Evolutionary conservation across 1,140 invertebrate species (phyloP).

Genomic region (Periplaneta americana): DNA sequence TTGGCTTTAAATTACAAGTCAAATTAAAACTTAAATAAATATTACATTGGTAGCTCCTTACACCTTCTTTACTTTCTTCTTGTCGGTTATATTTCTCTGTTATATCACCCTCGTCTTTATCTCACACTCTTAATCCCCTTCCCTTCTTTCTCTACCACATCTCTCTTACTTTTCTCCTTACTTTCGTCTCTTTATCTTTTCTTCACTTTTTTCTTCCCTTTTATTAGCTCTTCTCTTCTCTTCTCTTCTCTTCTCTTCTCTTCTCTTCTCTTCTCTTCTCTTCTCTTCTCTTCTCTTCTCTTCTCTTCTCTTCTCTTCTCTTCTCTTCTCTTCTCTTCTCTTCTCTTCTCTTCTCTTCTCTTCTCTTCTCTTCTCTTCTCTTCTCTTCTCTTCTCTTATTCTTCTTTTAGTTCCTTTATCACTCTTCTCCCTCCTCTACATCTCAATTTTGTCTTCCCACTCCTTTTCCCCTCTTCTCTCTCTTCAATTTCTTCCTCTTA

Average conservation of each 20-base stretch:
- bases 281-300: not conserved
- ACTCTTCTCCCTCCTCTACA: no score
- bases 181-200: not conserved
- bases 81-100: no score
- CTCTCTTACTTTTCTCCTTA: not conserved
- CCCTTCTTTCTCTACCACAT: not conserved
- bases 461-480: no score
- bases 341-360: conserved; percentile 16
- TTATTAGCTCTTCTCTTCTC: conserved; percentile 12
- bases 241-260: conserved; percentile 13
- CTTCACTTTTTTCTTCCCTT: not conserved
- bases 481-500: no score
- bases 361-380: conserved; percentile 17
- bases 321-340: conserved; percentile 16
- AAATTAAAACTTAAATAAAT: no score
- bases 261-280: not conserved
- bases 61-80: no score
- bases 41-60: no score
- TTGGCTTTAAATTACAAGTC: no score
- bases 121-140: not conserved
- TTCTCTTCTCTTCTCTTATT: not conserved
- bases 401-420: no score
- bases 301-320: conserved; percentile 9
- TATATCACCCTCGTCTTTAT: not conserved
- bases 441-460: no score